Base-by-base conservation (phyloP, 53 echinoderm and acorn worm genomes). In the Zoroaster sp. region DNA sequence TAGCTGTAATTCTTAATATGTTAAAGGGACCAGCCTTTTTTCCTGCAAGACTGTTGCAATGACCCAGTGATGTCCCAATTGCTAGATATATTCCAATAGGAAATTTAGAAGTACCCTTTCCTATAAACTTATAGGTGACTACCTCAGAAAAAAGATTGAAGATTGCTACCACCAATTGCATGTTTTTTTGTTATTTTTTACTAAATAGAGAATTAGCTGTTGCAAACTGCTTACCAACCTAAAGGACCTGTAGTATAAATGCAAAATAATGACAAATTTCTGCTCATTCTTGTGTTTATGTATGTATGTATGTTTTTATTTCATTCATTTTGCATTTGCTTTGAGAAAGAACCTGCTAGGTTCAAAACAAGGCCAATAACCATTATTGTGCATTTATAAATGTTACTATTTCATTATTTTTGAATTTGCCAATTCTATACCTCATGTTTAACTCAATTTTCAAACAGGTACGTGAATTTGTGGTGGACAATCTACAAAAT, bases 381-480 rank as follows among this genome's bases (percentile, higher is more conserved):
- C 2, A 4, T 37, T 72, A 1, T 70, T 28, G 1, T 70, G 7
- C 10, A 33, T 2, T 18, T 72, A 6, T 23, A 69, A 28, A 28
- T 34, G 71, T 14, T 5, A 70, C 32, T 1, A n/a, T 72, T 4
- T 7, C 4, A 9, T 0, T 21, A 14, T 25, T 72, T 36, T 72
- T 13, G 32, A 32, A 40, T n/a, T n/a, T n/a, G n/a, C n/a, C n/a
- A n/a, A n/a, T n/a, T 17, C 18, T 3, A 15, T 28, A 72, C 11
- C 21, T 28, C 5, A 40, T 40, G 10, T 38, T 9, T 17, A 7
- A 4, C 52, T 78, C 35, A 77, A 18, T 51, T 51, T 54, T 23
- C 0, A 14, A 81, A 35, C 68, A 82, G 83, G 83, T 83, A 17
- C 67, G 2, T 35, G 83, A 35, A 7, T 83, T 66, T 83, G 46